Conservation (phyloP, 2,113 vertebrate species). For the Podarcis raffonei region DNA sequence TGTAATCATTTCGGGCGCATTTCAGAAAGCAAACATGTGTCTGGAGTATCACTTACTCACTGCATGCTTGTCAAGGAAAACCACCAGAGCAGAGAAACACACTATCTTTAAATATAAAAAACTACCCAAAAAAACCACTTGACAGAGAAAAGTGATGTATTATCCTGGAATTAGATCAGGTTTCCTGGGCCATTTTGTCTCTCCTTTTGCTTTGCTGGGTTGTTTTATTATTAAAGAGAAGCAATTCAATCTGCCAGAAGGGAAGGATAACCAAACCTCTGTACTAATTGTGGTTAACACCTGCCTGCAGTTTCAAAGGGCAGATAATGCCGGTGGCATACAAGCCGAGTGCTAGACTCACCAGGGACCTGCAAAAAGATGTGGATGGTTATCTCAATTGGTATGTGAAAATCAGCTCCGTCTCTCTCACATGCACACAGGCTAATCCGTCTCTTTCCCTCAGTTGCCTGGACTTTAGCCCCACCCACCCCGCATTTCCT, state of each 20-base stretch:
- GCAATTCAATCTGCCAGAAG: neutral
- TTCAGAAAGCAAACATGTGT: neutral
- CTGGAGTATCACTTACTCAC: neutral
- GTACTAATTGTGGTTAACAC: neutral
- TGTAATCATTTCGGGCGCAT: neutral
- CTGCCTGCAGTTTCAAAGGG: neutral
- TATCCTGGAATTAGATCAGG: constrained; percentile 36
- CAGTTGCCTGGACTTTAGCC: neutral
- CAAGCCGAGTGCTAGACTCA: neutral
- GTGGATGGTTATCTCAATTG: neutral
- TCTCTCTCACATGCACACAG: neutral
- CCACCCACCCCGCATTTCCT: no score
- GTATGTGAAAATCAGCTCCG: neutral
- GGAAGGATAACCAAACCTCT: neutral
- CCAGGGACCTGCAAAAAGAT: neutral
- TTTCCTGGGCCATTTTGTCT: neutral
- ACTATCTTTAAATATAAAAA: neutral
- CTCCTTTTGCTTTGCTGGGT: neutral
- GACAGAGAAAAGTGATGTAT: constrained; percentile 47
- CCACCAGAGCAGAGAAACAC: neutral
- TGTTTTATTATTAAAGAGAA: neutral
- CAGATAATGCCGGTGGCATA: neutral
- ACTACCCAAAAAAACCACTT: neutral
- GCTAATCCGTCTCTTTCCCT: neutral
- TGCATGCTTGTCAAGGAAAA: neutral